Percentiles rank a stretch among this genome's conserved stretches.
These are phyloP conservation scores for Papilio gigon DNA, from an alignment of 2,888 invertebrate genomes.

Conservation along the genomic window DNA sequence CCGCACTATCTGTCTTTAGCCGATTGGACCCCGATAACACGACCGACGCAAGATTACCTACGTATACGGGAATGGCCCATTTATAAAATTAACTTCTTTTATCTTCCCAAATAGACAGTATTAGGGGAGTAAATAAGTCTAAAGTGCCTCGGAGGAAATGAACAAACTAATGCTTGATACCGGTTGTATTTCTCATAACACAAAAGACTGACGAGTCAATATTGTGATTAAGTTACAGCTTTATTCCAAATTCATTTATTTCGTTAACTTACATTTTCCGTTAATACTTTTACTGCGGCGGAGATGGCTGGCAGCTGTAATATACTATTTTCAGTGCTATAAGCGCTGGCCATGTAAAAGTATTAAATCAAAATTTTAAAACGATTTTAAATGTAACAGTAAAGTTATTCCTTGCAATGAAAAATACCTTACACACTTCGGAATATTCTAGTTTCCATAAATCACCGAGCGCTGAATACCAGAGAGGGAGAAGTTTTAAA, in stretches of 20 bases:
- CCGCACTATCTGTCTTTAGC: slow-evolving; percentile 80
- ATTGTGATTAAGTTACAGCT: neutral
- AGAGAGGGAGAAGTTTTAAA: slow-evolving; percentile 70
- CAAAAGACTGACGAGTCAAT: slow-evolving; percentile 9
- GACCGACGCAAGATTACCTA: slow-evolving; percentile 76
- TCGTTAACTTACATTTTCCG: neutral
- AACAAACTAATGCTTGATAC: slow-evolving; percentile 61
- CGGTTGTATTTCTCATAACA: slow-evolving; percentile 43
- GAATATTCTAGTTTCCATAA: slow-evolving; percentile 77
- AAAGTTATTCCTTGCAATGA: slow-evolving; percentile 63
- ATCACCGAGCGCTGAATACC: slow-evolving; percentile 72
- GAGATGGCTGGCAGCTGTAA: neutral
- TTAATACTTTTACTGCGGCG: neutral
- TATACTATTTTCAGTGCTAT: neutral
- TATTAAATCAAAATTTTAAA: slow-evolving; percentile 46
- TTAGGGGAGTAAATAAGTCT: slow-evolving; percentile 75
- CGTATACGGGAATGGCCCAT: slow-evolving; percentile 76
- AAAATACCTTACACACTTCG: slow-evolving; percentile 68
- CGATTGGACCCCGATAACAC: slow-evolving; percentile 78
- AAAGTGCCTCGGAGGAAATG: slow-evolving; percentile 62
- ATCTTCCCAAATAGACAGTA: slow-evolving; percentile 73
- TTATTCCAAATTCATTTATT: neutral
- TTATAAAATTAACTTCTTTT: slow-evolving; percentile 81
- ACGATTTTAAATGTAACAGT: slow-evolving; percentile 63
- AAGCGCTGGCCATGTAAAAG: slow-evolving; percentile 25